Conservation (phyloP, 2,888 invertebrate genomes). For the Meganola albula region DNA sequence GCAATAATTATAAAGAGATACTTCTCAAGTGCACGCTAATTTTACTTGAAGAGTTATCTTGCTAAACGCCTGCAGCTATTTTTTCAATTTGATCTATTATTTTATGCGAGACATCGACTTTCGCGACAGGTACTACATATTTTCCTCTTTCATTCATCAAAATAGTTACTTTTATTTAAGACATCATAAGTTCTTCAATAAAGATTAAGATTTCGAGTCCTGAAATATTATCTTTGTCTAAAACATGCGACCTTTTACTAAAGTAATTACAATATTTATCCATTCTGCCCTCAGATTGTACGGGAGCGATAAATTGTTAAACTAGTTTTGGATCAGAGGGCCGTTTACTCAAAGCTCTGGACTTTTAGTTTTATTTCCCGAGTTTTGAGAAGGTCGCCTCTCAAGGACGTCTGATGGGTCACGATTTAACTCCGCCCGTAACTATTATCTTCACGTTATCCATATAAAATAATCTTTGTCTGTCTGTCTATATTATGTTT, state of each 20-base stretch:
- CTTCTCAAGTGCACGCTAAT: conserved; percentile 19
- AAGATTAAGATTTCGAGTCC: too few relatives aligned
- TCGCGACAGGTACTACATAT: conserved; percentile 38
- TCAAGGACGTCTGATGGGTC: conserved; percentile 55
- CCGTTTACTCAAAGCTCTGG: conserved; percentile 38
- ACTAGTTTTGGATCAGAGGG: conserved; percentile 44
- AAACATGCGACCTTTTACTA: conserved; percentile 33
- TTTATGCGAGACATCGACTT: conserved; percentile 29
- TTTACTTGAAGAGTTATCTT: conserved; percentile 31
- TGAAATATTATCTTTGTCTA: conserved; percentile 19
- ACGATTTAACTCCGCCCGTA: conserved; percentile 29
- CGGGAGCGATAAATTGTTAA: conserved; percentile 50
- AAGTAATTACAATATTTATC: conserved; percentile 44
- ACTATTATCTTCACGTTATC: conserved; percentile 38
- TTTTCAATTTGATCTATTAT: conserved; percentile 34
- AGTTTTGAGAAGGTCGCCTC: conserved; percentile 60
- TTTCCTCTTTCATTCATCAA: conserved; percentile 32
- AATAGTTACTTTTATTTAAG: conserved; percentile 37
- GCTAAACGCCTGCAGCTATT: conserved; percentile 28
- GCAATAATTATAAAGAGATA: too few relatives aligned
- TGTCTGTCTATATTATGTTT: too few relatives aligned
- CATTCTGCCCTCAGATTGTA: conserved; percentile 33
- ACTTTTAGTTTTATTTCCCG: conserved; percentile 56
- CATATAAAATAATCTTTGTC: too few relatives aligned
- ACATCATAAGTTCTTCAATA: too few relatives aligned